These are phyloP conservation scores for Acanthurus tractus DNA, from an alignment of 2,797 vertebrate genomes.

Conservation along the genomic window DNA sequence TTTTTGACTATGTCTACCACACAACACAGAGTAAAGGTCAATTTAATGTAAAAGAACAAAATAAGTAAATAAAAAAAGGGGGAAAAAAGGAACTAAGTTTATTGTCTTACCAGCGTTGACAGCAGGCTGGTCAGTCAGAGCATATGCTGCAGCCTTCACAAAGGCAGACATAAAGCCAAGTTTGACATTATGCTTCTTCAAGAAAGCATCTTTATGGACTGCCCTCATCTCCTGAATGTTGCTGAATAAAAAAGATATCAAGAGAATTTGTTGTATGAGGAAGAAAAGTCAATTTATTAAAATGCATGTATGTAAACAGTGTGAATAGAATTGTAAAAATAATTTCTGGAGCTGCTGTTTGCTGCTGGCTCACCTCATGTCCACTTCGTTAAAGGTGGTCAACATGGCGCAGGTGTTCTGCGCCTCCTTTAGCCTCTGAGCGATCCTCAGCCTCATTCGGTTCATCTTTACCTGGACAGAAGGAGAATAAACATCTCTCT, in stretches of 20 bases:
- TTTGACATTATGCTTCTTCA: constrained; percentile 97
- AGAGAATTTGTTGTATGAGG: constrained; percentile 20
- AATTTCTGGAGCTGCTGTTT: too few relatives aligned
- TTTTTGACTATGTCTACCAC: not conserved
- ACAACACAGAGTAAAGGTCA: constrained; percentile 12
- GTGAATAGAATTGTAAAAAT: too few relatives aligned
- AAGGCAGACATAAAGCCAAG: constrained; percentile 99
- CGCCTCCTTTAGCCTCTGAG: constrained; percentile 97
- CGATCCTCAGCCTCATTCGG: constrained; percentile 97
- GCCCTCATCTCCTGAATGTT: constrained; percentile 97
- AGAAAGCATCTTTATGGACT: constrained; percentile 93
- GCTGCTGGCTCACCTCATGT: constrained; percentile 91
- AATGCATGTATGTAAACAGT: too few relatives aligned
- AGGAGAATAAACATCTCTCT: constrained; percentile 58
- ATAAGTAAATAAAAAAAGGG: too few relatives aligned
- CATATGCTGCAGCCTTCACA: constrained; percentile 96
- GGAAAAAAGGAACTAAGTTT: too few relatives aligned
- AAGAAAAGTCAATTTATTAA: constrained; percentile 3
- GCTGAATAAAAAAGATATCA: constrained; percentile 77
- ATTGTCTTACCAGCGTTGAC: constrained; percentile 92
- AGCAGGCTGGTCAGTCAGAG: constrained; percentile 93
- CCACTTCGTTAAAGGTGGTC: constrained; percentile 98
- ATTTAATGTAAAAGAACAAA: constrained; percentile 24
- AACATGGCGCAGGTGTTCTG: constrained; percentile 98
- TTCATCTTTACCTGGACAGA: constrained; percentile 94